A percentile compares a stretch with the other conserved stretches of the same genome.
Conservation (phyloP, 2,113 vertebrate species). For the Hemiscyllium ocellatum region DNA sequence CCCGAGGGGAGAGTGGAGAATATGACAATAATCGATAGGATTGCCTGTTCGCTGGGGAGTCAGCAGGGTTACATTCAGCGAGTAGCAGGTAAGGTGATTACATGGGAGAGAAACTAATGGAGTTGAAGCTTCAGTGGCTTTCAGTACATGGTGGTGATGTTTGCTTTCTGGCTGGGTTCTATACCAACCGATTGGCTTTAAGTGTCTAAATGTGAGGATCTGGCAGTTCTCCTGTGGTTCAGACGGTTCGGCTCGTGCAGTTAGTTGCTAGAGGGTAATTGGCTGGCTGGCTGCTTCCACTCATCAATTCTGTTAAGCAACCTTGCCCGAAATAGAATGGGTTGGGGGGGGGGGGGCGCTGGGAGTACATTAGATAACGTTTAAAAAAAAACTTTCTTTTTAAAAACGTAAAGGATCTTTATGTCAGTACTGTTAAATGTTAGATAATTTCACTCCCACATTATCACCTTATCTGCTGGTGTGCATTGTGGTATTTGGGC, state of each 20-base stretch:
- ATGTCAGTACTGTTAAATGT: too few species aligned
- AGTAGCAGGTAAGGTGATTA: neutral
- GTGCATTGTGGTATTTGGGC: too few species aligned
- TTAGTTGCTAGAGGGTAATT: neutral
- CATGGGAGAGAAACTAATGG: neutral
- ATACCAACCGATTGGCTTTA: neutral
- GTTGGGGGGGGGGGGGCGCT: too few species aligned
- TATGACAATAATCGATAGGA: neutral
- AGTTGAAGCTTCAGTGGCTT: constrained; percentile 4
- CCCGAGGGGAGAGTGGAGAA: neutral
- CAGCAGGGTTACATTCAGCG: neutral
- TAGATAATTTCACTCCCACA: too few species aligned
- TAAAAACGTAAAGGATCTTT: too few species aligned
- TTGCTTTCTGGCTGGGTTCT: neutral
- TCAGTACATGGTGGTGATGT: neutral
- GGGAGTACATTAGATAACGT: neutral
- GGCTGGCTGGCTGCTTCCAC: neutral
- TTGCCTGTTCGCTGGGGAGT: neutral
- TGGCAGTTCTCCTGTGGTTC: neutral
- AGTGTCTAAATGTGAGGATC: neutral
- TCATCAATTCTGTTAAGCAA: neutral
- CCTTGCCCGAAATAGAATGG: neutral
- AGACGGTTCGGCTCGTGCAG: neutral
- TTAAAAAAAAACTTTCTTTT: too few species aligned
- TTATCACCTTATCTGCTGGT: too few species aligned